Evolutionary conservation across 2,888 invertebrate genomes (phyloP), one percentile per base, ranked within the genome.

Genomic region (Andrena bicolor): DNA sequence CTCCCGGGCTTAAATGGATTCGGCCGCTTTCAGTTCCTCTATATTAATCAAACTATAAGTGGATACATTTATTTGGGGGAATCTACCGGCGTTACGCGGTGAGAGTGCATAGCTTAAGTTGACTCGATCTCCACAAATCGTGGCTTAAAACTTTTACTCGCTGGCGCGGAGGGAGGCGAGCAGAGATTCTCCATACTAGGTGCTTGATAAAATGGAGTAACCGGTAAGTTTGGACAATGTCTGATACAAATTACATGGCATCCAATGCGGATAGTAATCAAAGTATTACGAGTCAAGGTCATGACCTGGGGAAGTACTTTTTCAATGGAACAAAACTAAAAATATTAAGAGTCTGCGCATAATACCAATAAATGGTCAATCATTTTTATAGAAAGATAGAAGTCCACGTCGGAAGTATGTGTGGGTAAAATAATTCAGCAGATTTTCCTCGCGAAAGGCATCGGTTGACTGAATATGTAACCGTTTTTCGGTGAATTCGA

Each of bases 41-140:
- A 72, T 84, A 84, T 84, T 85, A 84, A 85, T 84, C 82, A 84
- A 82, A 76, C 82, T 73, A 64, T 70, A 76, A 65, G 73, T 79
- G 66, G 80, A 69, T 74, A 66, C 76, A 80, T 83, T 73, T 75
- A 71, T 79, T 69, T 70, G 20, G 41, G 8, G 4, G 53, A 74
- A 61, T 70, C 56, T 60, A 53, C 26, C 23, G 26, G 7, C 49
- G 23, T 60, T 66, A 20, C 49, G n/a, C 28, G 53, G 4, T 0
- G n/a, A 1, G 63, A 32, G 32, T 13, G 13, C 30, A 3, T 48
- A 28, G 61, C 30, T 71, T 49, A 48, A 48, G 66, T 53, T 65
- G 48, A 41, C 51, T 70, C 58, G 65, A 51, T 78, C 68, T 60
- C 81, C 58, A 41, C 20, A 64, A 82, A 74, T 81, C 41, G 58